Base-by-base conservation (phyloP, 2,888 invertebrate species). In the Lochmaea crataegi region DNA sequence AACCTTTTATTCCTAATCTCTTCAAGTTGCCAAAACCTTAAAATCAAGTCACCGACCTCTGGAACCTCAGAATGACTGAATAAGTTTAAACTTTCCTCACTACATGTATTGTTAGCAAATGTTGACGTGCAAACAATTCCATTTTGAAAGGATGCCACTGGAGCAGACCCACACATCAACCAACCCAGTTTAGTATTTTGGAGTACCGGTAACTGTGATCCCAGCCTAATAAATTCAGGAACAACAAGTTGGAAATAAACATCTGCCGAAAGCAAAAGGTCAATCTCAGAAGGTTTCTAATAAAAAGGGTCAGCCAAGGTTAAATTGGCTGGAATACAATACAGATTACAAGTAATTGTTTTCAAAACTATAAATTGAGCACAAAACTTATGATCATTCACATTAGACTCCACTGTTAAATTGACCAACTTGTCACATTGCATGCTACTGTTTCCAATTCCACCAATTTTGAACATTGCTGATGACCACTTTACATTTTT, bases 111-210 rank as follows among this genome's bases (percentile, higher is more conserved):
- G 4, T 45, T 12, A 3, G 45, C 2, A 12, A 45, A 45, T 11
- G 45, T 45, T 45, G 45, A 45, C 14, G 45, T 14, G 14, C 45
- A 45, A 12, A 45, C 45, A 45, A 12, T 4, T 45, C 42, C 11
- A 45, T 45, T 45, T 45, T 45, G 12, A 45, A 45, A 45, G 45
- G 45, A 45, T 45, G 14, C 45, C 4, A 45, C 45, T 11, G 45
- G 12, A 45, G 45, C 14, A 45, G 32, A 38, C 5, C 51, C 51
- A 51, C 51, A n/a, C 14, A 51, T 7, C n/a, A 51, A 7, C 51
- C 51, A 51, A 51, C 51, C 51, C 51, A 51, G n/a, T 7, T 51
- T n/a, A 51, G n/a, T 51, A 51, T 51, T 51, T 51, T 45, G 45
- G 0, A 45, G 14, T 12, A 45, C 14, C 0, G 45, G 45, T 14